phyloP scores from a whole-genome alignment of 2,113 vertebrate genomes.

The Pomatostomus ruficeps region DNA sequence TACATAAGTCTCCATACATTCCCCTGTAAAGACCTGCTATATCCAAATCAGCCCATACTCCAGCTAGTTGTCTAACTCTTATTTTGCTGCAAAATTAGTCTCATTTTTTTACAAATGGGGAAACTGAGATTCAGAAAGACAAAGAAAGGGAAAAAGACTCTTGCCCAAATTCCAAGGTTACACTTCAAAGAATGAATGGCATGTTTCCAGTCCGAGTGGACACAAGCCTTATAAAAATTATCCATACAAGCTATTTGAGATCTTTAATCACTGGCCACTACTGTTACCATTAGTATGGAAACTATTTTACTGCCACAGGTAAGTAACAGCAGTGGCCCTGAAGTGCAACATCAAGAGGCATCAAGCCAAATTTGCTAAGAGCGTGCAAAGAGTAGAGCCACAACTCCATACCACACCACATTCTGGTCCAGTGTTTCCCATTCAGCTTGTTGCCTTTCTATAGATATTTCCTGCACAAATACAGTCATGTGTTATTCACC shows the following conservation, averaged over 20 bases:
- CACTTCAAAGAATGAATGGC: not conserved
- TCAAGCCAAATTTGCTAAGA: not conserved
- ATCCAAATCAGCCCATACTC: not conserved
- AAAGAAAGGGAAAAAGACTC: not conserved
- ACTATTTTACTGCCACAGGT: not conserved
- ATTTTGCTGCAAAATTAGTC: not conserved
- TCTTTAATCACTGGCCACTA: rapidly evolving
- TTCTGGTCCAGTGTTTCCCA: not conserved
- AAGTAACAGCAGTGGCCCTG: not conserved
- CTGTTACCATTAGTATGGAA: not conserved
- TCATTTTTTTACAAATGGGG: not conserved
- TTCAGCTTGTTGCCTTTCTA: not conserved
- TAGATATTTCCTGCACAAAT: not conserved
- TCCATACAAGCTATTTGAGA: not conserved
- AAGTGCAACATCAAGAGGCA: not conserved
- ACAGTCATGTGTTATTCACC: not conserved
- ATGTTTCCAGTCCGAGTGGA: not conserved
- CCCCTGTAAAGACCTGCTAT: not conserved
- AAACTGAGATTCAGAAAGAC: not conserved
- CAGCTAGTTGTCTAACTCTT: not conserved
- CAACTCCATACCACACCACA: not conserved
- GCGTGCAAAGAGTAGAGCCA: not conserved
- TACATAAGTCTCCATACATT: not conserved
- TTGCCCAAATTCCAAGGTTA: not conserved
- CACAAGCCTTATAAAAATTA: not conserved